Evolutionary conservation across 2,113 vertebrate species (phyloP).

Genomic region (Otis tarda): DNA sequence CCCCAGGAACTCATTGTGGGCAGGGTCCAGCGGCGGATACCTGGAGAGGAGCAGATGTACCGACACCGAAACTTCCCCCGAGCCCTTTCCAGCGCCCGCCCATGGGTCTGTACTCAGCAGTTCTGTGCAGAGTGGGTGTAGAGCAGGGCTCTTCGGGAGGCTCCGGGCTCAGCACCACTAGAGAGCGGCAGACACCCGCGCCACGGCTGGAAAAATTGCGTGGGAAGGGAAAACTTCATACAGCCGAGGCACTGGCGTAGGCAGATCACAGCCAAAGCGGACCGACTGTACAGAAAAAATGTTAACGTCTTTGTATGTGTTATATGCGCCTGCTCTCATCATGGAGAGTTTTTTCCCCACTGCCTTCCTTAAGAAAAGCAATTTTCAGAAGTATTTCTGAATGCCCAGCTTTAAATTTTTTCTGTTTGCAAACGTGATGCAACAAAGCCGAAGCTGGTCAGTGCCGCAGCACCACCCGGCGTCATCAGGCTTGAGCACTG

Average conservation of each 20-base stretch:
- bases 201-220: fast-evolving
- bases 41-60: fast-evolving
- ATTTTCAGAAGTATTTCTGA: neutral
- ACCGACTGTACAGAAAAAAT: fast-evolving
- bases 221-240: fast-evolving
- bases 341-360: fast-evolving
- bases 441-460: too few relatives aligned
- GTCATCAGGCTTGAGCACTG: fast-evolving
- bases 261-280: neutral
- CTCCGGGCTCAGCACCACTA: neutral
- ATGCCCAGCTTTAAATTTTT: neutral
- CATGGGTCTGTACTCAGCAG: fast-evolving
- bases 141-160: neutral
- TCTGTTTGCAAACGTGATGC: fast-evolving
- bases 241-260: too few relatives aligned
- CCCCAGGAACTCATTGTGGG: fast-evolving
- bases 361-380: neutral
- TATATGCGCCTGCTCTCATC: neutral
- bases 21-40: fast-evolving
- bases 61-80: fast-evolving
- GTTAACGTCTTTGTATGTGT: neutral
- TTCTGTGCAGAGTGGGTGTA: fast-evolving
- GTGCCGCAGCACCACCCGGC: fast-evolving
- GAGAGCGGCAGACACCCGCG: constrained; percentile 25
- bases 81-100: neutral